These are phyloP conservation scores for Agelas oroides DNA, from an alignment of 37 sponge, comb jelly and placozoan species.

Conservation along the genomic window DNA sequence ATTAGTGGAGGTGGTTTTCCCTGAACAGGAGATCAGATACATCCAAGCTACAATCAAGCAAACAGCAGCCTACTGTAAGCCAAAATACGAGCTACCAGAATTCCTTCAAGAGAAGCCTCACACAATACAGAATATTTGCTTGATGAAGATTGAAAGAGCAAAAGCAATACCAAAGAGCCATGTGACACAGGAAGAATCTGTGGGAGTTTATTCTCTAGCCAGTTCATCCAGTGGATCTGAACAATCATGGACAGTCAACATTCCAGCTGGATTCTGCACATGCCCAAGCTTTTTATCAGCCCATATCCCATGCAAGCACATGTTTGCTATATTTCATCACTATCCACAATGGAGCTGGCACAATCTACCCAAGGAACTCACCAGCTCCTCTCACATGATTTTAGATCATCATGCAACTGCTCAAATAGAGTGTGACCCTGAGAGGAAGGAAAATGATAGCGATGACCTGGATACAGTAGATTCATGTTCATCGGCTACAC, in stretches of 20 bases:
- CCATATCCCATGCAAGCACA: constrained; percentile 49
- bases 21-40: constrained; percentile 40
- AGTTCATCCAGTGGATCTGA: not conserved
- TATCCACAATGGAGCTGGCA: constrained; percentile 36
- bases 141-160: constrained; percentile 35
- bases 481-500: too few species aligned
- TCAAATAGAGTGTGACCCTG: too few species aligned
- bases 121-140: constrained; percentile 11
- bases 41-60: constrained; percentile 1
- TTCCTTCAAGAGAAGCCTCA: constrained; percentile 24
- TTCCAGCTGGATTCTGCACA: constrained; percentile 32
- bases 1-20: constrained; percentile 32
- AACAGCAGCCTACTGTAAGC: constrained; percentile 19
- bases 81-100: constrained; percentile 24
- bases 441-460: not conserved
- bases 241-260: constrained; percentile 26
- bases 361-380: constrained; percentile 16
- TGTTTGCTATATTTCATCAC: constrained; percentile 39
- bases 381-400: constrained; percentile 10
- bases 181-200: not conserved
- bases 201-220: not conserved
- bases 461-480: not conserved
- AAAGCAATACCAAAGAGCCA: not conserved
- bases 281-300: constrained; percentile 20
- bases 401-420: not conserved